Conservation (phyloP, 2,797 vertebrate species). For the Mormyrops boulengeri region DNA sequence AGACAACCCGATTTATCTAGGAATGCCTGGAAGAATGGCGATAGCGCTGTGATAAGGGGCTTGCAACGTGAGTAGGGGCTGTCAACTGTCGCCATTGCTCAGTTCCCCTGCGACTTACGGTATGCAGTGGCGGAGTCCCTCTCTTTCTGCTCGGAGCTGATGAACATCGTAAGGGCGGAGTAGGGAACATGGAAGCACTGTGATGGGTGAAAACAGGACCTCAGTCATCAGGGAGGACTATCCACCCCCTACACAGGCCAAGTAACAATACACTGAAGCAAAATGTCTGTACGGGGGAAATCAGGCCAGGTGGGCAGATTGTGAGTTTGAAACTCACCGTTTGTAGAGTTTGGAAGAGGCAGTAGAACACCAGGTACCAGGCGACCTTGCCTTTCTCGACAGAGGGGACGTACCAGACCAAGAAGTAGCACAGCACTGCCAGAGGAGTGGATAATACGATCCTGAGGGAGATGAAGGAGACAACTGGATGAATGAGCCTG, state of each 20-base stretch:
- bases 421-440: slow-evolving; percentile 76
- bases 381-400: slow-evolving; percentile 69
- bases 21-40: not conserved
- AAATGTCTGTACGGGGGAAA: not conserved
- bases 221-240: not conserved
- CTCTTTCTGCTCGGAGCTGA: slow-evolving; percentile 86
- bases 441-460: slow-evolving; percentile 82
- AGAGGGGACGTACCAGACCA: slow-evolving; percentile 87
- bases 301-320: not conserved
- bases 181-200: slow-evolving; percentile 97
- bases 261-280: not conserved
- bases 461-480: slow-evolving; percentile 54
- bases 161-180: slow-evolving; percentile 95
- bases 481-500: not conserved
- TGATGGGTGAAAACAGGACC: not conserved
- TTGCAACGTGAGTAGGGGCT: not conserved
- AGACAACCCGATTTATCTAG: not conserved
- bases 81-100: not conserved
- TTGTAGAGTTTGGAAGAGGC: slow-evolving; percentile 86
- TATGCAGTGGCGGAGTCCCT: slow-evolving; percentile 91
- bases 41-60: not conserved
- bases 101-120: slow-evolving; percentile 62
- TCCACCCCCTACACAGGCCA: not conserved
- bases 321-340: slow-evolving; percentile 70
- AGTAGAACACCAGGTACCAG: slow-evolving; percentile 92